phyloP scores from a whole-genome alignment of 2,113 vertebrate species.

The Chaenogobius annularis region DNA sequence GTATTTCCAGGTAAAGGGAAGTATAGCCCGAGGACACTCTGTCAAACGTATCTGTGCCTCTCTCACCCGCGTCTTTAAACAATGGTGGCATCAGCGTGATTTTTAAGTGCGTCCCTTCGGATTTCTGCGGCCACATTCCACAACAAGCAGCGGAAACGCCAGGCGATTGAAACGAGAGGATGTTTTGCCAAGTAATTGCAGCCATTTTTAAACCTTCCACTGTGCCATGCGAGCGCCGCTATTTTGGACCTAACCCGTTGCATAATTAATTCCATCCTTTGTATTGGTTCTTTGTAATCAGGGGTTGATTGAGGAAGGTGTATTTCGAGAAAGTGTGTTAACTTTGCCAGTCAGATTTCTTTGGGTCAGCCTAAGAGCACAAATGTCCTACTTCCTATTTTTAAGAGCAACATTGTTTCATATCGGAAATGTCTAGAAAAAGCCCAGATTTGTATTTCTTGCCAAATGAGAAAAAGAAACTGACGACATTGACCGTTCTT shows the following conservation, averaged over 20 bases:
- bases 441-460: background rate
- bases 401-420: background rate
- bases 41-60: slow-evolving; percentile 15
- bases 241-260: slow-evolving; percentile 58
- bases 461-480: background rate
- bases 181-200: slow-evolving; percentile 72
- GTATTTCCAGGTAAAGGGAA: slow-evolving; percentile 49
- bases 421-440: background rate
- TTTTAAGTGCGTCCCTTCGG: slow-evolving; percentile 61
- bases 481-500: background rate
- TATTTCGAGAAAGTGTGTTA: slow-evolving; percentile 55
- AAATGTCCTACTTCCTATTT: background rate
- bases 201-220: slow-evolving; percentile 53
- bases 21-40: slow-evolving; percentile 13
- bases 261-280: slow-evolving; percentile 54
- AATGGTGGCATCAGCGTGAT: slow-evolving; percentile 61
- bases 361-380: slow-evolving; percentile 24
- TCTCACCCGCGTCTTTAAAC: slow-evolving; percentile 43
- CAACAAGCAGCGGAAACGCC: slow-evolving; percentile 69
- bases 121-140: slow-evolving; percentile 53
- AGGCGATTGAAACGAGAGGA: slow-evolving; percentile 68
- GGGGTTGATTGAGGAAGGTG: slow-evolving; percentile 38
- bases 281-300: slow-evolving; percentile 29
- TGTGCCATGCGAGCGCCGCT: slow-evolving; percentile 48
- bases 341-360: slow-evolving; percentile 21